These are phyloP conservation scores for Procambarus clarkii DNA, from an alignment of 1,140 invertebrate species.

Conservation along the genomic window DNA sequence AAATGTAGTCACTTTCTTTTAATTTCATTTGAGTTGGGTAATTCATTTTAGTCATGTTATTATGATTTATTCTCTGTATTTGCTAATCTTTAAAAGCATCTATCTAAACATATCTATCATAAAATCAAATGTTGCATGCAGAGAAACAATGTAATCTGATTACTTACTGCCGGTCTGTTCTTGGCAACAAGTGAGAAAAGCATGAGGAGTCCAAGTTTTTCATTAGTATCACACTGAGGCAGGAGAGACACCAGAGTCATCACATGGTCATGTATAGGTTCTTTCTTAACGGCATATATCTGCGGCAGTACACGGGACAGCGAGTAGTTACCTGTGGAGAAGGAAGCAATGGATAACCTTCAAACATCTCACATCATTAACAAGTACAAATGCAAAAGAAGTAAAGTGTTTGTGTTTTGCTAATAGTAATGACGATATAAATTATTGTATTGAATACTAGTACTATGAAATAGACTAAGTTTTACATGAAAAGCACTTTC, in stretches of 20 bases:
- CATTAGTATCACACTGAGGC: constrained; percentile 87
- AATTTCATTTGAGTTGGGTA: no score
- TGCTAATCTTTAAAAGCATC: no score
- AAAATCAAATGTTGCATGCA: not conserved
- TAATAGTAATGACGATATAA: no score
- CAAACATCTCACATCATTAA: no score
- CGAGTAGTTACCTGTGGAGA: constrained; percentile 85
- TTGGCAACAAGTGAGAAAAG: constrained; percentile 88
- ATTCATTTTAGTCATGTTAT: not conserved
- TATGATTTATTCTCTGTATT: no score
- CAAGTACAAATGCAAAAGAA: no score
- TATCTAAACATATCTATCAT: no score
- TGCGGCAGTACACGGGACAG: constrained; percentile 90
- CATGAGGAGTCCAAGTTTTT: constrained; percentile 88
- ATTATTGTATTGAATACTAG: no score
- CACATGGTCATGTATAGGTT: constrained; percentile 89
- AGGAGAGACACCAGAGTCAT: constrained; percentile 88
- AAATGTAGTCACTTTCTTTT: no score
- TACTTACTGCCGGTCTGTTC: constrained; percentile 84
- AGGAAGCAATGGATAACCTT: not conserved
- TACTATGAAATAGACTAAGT: no score
- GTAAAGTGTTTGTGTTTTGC: no score
- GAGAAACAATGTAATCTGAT: not conserved
- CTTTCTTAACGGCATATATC: constrained; percentile 89
- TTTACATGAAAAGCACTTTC: no score